Evolutionary conservation across 2,113 vertebrate genomes (phyloP), one percentile per base, ranked within the genome.

Genomic region (Sylvilagus bachmani): DNA sequence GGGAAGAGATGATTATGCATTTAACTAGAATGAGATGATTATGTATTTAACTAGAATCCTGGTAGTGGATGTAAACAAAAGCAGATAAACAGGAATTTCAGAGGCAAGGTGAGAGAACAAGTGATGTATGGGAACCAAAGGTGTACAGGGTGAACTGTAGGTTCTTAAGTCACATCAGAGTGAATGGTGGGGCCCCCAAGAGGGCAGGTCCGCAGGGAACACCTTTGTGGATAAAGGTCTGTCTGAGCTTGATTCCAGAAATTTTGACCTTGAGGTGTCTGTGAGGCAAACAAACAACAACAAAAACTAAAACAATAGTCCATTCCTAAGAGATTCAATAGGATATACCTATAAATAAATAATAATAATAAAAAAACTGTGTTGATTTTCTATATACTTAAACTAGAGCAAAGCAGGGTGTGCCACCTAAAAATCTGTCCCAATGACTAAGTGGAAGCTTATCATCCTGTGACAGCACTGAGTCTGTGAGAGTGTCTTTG

Each of bases 341-440:
- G 16, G 24, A 64, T 17, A 36, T 81, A 13, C 58, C 29, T 92
- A 19, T 55, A 93, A 90, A 89, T n/a, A n/a, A n/a, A n/a, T n/a
- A n/a, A n/a, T 66, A 81, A 2, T 91, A 62, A 31, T 49, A 79
- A 55, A 67, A 13, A 1, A 38, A 80, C 21, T 55, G n/a, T 36
- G 79, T 80, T 29, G 36, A 80, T 55, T 84, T 94, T 64, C 71
- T 29, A 29, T 11, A 55, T 33, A 16, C 36, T 61, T 78, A 71
- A 36, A 1, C 22, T 80, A 13, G 51, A 74, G 25, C 5, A 74
- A 74, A 61, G 0, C 19, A 2, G 1, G 25, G 0, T 19, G 2
- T 49, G 6, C 2, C 24, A 70, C 27, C 67, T 44, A 36, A 0
- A 38, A 3, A 17, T 53, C 74, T 62, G 12, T 31, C 2, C 17